phyloP scores from a whole-genome alignment of 2,888 invertebrate genomes.

The Hartigia nigra region DNA sequence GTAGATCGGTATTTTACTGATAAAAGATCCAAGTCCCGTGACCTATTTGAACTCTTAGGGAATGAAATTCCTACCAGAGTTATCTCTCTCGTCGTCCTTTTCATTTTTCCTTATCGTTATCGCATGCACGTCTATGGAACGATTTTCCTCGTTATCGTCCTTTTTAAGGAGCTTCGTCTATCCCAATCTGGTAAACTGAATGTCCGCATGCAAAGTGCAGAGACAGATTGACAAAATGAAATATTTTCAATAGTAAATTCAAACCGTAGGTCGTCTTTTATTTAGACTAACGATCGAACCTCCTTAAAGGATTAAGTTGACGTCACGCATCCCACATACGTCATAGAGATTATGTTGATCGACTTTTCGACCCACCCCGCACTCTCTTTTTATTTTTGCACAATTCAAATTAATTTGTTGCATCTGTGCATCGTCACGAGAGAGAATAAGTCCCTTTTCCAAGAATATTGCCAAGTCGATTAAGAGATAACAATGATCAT shows the following conservation, averaged over 20 bases:
- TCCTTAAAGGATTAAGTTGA: background rate
- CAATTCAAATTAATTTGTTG: slow-evolving; percentile 28
- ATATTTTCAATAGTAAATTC: background rate
- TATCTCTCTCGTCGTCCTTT: background rate
- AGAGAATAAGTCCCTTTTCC: background rate
- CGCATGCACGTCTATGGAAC: background rate
- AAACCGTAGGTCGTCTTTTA: background rate
- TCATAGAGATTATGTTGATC: background rate
- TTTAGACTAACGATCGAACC: background rate
- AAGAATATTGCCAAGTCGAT: background rate
- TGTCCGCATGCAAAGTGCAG: background rate
- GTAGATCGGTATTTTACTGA: too few relatives aligned
- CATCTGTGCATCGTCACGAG: slow-evolving; percentile 49
- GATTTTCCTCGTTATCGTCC: background rate
- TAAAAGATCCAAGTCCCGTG: too few relatives aligned
- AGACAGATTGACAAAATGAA: background rate
- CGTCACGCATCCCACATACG: background rate
- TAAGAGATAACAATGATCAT: background rate
- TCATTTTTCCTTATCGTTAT: background rate
- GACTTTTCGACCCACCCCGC: background rate
- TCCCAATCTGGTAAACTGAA: background rate
- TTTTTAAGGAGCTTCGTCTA: background rate
- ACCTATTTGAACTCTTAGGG: too few relatives aligned
- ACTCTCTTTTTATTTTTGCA: background rate
- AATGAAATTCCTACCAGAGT: background rate